Conservation (phyloP, 2,888 invertebrate genomes). For the Diplazon laetatorius region DNA sequence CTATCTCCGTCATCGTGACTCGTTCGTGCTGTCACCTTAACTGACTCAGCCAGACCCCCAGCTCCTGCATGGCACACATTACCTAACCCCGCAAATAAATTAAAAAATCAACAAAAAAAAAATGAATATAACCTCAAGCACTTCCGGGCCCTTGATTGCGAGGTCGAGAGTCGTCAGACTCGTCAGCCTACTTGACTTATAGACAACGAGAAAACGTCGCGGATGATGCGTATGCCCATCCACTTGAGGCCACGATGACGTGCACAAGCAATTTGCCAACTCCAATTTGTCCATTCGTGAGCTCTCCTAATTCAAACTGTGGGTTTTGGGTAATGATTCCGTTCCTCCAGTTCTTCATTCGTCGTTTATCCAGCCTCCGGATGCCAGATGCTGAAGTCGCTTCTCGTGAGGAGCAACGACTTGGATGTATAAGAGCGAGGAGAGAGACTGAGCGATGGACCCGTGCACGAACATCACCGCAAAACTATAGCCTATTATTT, state of each 20-base stretch:
- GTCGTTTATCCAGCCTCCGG: constrained; percentile 2
- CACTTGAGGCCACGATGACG: constrained; percentile 60
- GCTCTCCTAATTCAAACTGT: constrained; percentile 79
- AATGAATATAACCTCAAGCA: constrained; percentile 29
- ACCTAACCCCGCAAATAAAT: constrained; percentile 3
- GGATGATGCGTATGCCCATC: constrained; percentile 48
- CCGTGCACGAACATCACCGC: constrained; percentile 70
- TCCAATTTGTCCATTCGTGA: too few relatives aligned
- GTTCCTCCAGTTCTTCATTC: constrained; percentile 57
- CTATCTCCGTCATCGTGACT: neutral
- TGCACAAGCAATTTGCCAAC: constrained; percentile 75
- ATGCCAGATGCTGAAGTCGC: constrained; percentile 60
- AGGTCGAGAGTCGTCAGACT: neutral
- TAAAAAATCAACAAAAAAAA: neutral
- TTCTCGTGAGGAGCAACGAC: constrained; percentile 74
- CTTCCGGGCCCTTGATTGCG: constrained; percentile 64
- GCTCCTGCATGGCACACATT: constrained; percentile 2
- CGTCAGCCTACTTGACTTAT: constrained; percentile 31
- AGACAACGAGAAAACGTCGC: constrained; percentile 35
- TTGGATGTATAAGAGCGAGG: neutral
- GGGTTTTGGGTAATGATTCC: constrained; percentile 78
- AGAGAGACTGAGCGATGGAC: constrained; percentile 68
- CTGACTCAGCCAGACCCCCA: neutral
- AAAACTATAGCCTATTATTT: constrained; percentile 77
- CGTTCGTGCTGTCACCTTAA: constrained; percentile 16